These are phyloP conservation scores for Zosterops lateralis DNA, from an alignment of 2,113 vertebrate genomes.

Conservation along the genomic window DNA sequence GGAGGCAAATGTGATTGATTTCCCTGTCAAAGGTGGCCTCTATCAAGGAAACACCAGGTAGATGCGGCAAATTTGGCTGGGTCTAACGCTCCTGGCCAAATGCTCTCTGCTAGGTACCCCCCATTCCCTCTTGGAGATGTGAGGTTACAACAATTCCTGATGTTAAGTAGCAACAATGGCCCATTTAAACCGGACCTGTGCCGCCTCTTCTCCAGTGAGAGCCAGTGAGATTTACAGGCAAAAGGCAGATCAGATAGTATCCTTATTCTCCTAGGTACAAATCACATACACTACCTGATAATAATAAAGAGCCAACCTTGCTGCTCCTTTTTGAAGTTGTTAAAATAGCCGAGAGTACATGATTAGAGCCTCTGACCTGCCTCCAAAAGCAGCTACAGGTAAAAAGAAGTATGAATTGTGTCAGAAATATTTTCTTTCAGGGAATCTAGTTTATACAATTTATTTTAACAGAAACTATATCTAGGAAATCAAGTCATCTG, in stretches of 20 bases:
- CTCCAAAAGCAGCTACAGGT: background rate
- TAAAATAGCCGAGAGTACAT: background rate
- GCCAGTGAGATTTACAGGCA: background rate
- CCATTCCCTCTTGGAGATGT: background rate
- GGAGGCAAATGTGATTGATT: background rate
- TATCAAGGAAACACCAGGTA: background rate
- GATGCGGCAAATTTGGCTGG: background rate
- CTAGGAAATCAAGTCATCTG: background rate
- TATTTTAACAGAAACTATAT: background rate
- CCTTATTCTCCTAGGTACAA: background rate
- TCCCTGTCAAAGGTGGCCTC: background rate
- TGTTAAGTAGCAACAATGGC: background rate
- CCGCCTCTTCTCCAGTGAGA: background rate
- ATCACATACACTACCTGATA: rapidly evolving
- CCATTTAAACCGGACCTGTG: background rate
- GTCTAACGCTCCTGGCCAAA: background rate
- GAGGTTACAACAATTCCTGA: background rate
- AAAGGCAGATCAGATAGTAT: background rate
- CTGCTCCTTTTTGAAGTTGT: background rate
- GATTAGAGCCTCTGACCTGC: background rate
- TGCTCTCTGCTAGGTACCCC: rapidly evolving
- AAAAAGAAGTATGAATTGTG: background rate
- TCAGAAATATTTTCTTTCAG: background rate
- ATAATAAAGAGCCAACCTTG: background rate
- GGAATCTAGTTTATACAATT: background rate